Evolutionary conservation across 2,113 vertebrate species (phyloP).

Genomic region (Columba janthina): DNA sequence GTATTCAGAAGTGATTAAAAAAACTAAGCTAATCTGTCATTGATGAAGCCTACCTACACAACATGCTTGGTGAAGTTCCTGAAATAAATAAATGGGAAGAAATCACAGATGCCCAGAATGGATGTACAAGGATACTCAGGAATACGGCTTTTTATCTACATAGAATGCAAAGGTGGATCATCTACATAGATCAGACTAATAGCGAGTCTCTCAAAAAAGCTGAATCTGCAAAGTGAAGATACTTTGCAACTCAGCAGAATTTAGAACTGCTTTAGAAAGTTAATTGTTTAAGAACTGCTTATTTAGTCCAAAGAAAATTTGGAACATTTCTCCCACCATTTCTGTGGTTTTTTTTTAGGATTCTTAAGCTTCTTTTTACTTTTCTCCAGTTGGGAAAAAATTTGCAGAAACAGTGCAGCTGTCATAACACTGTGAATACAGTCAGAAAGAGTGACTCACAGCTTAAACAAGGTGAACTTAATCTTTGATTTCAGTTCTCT

Average conservation of each 20-base stretch:
- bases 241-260: constrained; percentile 23
- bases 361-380: neutral
- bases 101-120: neutral
- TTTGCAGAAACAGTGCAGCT: constrained; percentile 31
- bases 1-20: constrained; percentile 17
- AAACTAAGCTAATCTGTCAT: neutral
- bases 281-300: constrained; percentile 41
- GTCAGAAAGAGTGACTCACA: constrained; percentile 35
- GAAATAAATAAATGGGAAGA: constrained; percentile 9
- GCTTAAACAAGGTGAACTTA: constrained; percentile 22
- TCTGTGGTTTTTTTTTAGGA: neutral
- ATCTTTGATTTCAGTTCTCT: constrained; percentile 8
- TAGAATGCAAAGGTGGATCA: neutral
- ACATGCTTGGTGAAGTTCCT: neutral
- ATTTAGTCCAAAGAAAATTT: neutral
- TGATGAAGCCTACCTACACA: neutral
- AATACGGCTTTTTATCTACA: neutral
- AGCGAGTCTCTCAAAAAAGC: neutral
- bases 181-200: neutral
- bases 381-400: neutral
- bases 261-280: neutral
- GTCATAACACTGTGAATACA: constrained; percentile 29
- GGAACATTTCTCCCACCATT: neutral
- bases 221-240: neutral
- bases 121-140: neutral